These are phyloP conservation scores for Streblospio benedicti DNA, from an alignment of 1,140 invertebrate genomes.

Conservation along the genomic window DNA sequence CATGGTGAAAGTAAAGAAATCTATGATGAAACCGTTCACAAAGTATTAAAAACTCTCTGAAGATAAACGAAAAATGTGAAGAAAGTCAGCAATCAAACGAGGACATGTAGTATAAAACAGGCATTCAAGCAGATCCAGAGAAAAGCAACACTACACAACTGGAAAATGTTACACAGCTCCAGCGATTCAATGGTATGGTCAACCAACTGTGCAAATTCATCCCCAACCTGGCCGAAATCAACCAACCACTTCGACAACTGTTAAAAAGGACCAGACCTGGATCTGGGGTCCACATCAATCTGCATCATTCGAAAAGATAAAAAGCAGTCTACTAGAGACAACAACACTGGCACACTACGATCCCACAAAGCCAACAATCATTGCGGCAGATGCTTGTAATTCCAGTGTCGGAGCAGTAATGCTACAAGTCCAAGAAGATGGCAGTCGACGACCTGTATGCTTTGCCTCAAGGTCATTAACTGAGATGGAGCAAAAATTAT, in stretches of 20 bases:
- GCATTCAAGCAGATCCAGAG: not conserved
- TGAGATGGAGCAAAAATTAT: constrained; percentile 22
- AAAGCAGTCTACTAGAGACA: constrained; percentile 18
- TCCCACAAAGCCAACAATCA: constrained; percentile 14
- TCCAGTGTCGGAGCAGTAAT: constrained; percentile 43
- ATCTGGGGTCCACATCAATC: constrained; percentile 5
- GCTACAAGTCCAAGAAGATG: constrained; percentile 38
- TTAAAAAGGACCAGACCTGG: constrained; percentile 1
- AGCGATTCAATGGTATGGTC: constrained; percentile 25
- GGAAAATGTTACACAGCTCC: not conserved
- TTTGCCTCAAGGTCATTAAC: constrained; percentile 40
- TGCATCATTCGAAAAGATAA: constrained; percentile 19
- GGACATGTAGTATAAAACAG: too few relatives aligned
- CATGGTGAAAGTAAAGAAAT: not conserved
- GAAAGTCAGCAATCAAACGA: constrained; percentile 28
- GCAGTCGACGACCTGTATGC: constrained; percentile 35
- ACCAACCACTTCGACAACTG: too few relatives aligned
- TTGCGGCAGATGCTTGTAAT: constrained; percentile 27
- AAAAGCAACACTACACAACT: not conserved
- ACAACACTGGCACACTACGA: constrained; percentile 29
- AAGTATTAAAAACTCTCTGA: constrained; percentile 32
- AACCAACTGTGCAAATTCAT: constrained; percentile 24
- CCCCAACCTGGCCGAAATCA: not conserved
- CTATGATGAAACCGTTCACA: not conserved
- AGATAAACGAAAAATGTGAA: constrained; percentile 31